Percentiles rank a stretch among this genome's conserved stretches.
Conservation (phyloP, 2,113 vertebrate genomes). For the Atrichornis clamosus region DNA sequence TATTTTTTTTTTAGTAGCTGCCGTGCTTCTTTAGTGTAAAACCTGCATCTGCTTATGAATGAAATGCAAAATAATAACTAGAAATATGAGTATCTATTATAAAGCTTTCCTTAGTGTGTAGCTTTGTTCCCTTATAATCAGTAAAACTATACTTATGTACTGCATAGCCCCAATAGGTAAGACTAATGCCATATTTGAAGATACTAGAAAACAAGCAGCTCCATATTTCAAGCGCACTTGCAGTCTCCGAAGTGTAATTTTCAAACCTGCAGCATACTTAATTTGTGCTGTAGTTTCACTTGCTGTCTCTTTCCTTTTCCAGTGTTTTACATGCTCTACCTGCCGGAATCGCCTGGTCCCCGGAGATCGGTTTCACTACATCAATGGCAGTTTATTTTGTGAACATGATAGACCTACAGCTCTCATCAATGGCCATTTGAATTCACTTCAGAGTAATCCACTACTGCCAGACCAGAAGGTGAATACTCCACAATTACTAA, state of each 20-base stretch:
- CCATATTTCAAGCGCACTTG: slow-evolving; percentile 16
- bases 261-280: slow-evolving; percentile 51
- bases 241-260: slow-evolving; percentile 45
- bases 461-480: slow-evolving; percentile 99
- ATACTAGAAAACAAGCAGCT: not conserved
- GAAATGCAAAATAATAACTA: not conserved
- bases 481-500: slow-evolving; percentile 76
- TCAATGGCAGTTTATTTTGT: slow-evolving; percentile 99
- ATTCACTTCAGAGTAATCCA: slow-evolving; percentile 99
- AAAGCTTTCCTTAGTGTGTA: not conserved
- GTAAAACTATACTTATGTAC: slow-evolving; percentile 15
- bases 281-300: slow-evolving; percentile 67
- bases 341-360: slow-evolving; percentile 99
- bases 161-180: slow-evolving; percentile 26
- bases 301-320: slow-evolving; percentile 53
- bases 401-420: slow-evolving; percentile 99
- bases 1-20: not conserved
- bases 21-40: not conserved
- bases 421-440: slow-evolving; percentile 99
- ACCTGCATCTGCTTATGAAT: not conserved
- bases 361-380: slow-evolving; percentile 99
- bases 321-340: slow-evolving; percentile 99
- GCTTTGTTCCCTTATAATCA: not conserved
- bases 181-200: slow-evolving; percentile 27
- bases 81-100: not conserved